phyloP scores from a whole-genome alignment of 2,113 vertebrate genomes.

The Aleadryas rufinucha region DNA sequence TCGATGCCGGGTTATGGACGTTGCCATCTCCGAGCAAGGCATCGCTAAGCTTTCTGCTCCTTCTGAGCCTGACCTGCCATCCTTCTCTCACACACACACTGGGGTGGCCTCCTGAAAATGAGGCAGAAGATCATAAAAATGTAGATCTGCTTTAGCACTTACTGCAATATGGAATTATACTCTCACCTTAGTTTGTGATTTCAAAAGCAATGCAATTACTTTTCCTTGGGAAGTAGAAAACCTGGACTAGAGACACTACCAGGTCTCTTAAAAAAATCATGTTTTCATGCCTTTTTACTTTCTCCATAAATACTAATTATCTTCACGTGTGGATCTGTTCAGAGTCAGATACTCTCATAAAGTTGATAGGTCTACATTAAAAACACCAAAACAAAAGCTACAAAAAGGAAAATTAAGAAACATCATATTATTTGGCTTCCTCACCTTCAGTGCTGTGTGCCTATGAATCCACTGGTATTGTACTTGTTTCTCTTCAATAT shows the following conservation, averaged over 20 bases:
- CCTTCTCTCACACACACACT: neutral
- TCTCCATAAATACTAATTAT: neutral
- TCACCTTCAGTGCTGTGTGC: neutral
- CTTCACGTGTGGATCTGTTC: neutral
- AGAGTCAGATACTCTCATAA: neutral
- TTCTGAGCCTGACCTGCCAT: neutral
- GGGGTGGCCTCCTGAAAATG: neutral
- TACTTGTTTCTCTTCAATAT: neutral
- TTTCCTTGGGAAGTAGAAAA: neutral
- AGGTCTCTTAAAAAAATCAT: neutral
- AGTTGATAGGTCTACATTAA: neutral
- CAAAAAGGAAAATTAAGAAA: neutral
- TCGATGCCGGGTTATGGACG: neutral
- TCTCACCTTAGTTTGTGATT: neutral
- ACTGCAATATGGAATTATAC: neutral
- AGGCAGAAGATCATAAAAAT: neutral
- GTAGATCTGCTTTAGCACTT: neutral
- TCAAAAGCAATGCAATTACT: neutral
- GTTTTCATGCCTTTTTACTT: neutral
- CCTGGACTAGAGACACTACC: neutral
- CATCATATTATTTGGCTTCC: neutral
- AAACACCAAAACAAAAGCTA: neutral
- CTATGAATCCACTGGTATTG: neutral
- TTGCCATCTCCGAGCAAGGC: neutral
- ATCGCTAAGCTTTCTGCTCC: neutral